Evolutionary conservation across 2,888 invertebrate genomes (phyloP).

Genomic region (Tortricodes alternella): DNA sequence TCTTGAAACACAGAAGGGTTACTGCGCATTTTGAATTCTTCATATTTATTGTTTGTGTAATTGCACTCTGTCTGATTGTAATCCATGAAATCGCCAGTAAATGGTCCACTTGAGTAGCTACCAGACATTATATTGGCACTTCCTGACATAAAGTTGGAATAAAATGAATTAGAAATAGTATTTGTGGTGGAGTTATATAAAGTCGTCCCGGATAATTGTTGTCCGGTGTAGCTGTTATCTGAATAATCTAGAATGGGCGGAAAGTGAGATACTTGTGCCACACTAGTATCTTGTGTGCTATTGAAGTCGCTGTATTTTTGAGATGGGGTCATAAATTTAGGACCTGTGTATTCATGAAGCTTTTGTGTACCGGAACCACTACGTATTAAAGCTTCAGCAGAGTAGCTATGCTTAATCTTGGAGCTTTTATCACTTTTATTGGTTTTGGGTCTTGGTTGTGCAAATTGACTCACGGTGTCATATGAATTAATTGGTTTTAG

Average conservation of each 20-base stretch:
- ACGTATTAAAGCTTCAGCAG: constrained; percentile 71
- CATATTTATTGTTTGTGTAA: constrained; percentile 71
- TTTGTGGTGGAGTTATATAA: constrained; percentile 74
- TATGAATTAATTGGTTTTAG: constrained; percentile 59
- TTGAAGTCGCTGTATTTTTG: constrained; percentile 72
- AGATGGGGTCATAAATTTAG: constrained; percentile 60
- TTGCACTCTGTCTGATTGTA: constrained; percentile 75
- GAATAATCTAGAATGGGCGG: constrained; percentile 73
- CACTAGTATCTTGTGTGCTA: constrained; percentile 60
- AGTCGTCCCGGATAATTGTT: constrained; percentile 72
- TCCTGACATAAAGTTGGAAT: constrained; percentile 73
- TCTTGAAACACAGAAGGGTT: constrained; percentile 63
- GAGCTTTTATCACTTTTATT: constrained; percentile 62
- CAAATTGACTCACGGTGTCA: constrained; percentile 60
- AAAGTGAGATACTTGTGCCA: constrained; percentile 77
- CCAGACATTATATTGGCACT: constrained; percentile 68
- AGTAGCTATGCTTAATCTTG: constrained; percentile 72
- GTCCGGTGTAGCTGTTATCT: constrained; percentile 67
- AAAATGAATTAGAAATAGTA: constrained; percentile 75
- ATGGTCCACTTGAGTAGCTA: constrained; percentile 67
- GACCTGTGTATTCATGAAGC: constrained; percentile 53
- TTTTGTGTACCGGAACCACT: constrained; percentile 69
- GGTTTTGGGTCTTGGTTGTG: constrained; percentile 59
- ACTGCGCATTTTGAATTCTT: constrained; percentile 71
- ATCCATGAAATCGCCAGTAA: constrained; percentile 71